Percentiles rank a stretch among this genome's conserved stretches.
Evolutionary conservation across 2,113 vertebrate genomes (phyloP).

Genomic region (Pteruthius melanotis): DNA sequence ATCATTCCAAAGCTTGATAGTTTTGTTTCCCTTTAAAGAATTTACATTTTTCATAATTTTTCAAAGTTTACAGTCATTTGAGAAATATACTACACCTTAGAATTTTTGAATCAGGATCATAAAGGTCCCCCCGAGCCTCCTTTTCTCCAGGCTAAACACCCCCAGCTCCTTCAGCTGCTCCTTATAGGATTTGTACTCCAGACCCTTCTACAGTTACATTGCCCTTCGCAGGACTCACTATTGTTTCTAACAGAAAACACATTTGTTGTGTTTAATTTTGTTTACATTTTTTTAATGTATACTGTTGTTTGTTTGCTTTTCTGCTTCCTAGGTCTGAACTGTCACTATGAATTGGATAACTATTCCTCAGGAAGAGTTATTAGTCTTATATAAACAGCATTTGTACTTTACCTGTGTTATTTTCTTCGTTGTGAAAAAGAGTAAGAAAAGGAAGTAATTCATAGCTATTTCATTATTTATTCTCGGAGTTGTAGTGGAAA

Average conservation of each 20-base stretch:
- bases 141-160: background rate
- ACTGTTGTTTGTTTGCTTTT: background rate
- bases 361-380: background rate
- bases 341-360: background rate
- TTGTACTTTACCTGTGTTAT: background rate
- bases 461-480: background rate
- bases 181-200: background rate
- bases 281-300: background rate
- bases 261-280: background rate
- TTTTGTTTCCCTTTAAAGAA: background rate
- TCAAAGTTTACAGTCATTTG: background rate
- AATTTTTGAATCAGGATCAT: background rate
- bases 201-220: background rate
- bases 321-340: background rate
- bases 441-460: background rate
- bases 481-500: background rate
- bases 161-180: background rate
- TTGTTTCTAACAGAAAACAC: background rate
- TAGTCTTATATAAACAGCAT: background rate
- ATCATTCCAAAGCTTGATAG: background rate
- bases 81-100: background rate
- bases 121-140: background rate
- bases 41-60: background rate
- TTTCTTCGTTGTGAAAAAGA: background rate
- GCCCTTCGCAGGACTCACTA: background rate